These are phyloP conservation scores for Calameuta idolon DNA, from an alignment of 2,888 invertebrate species.

Conservation along the genomic window DNA sequence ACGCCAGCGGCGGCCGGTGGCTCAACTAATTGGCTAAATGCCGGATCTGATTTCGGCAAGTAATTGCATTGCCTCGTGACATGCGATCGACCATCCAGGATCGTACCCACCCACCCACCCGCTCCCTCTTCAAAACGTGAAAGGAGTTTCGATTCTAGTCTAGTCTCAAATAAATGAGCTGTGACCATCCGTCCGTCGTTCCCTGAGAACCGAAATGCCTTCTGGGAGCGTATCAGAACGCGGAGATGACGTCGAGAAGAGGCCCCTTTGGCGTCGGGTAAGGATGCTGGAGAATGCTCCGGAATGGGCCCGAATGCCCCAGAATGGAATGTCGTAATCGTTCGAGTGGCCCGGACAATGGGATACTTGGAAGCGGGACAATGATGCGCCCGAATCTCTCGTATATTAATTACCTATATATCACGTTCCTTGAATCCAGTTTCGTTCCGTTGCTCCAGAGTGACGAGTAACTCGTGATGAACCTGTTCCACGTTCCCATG, in stretches of 20 bases:
- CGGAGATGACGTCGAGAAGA: background rate
- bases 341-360: slow-evolving; percentile 19
- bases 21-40: slow-evolving; percentile 55
- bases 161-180: slow-evolving; percentile 1
- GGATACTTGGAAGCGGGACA: slow-evolving; percentile 20
- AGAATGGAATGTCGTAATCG: slow-evolving; percentile 21
- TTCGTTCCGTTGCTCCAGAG: slow-evolving; percentile 9
- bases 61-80: slow-evolving; percentile 57
- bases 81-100: slow-evolving; percentile 39
- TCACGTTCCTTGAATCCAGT: slow-evolving; percentile 15
- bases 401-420: slow-evolving; percentile 19
- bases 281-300: background rate
- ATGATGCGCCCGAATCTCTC: slow-evolving; percentile 19
- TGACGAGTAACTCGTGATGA: background rate
- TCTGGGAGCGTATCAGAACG: background rate
- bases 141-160: slow-evolving; percentile 1
- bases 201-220: background rate
- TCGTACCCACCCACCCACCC: no score
- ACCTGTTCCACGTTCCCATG: background rate
- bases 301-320: slow-evolving; percentile 8
- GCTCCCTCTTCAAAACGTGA: background rate
- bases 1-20: slow-evolving; percentile 4
- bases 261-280: background rate
- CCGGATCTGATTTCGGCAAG: slow-evolving; percentile 56
- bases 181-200: background rate